These are phyloP conservation scores for Euzophera pinguis DNA, from an alignment of 2,888 invertebrate genomes.

Conservation along the genomic window DNA sequence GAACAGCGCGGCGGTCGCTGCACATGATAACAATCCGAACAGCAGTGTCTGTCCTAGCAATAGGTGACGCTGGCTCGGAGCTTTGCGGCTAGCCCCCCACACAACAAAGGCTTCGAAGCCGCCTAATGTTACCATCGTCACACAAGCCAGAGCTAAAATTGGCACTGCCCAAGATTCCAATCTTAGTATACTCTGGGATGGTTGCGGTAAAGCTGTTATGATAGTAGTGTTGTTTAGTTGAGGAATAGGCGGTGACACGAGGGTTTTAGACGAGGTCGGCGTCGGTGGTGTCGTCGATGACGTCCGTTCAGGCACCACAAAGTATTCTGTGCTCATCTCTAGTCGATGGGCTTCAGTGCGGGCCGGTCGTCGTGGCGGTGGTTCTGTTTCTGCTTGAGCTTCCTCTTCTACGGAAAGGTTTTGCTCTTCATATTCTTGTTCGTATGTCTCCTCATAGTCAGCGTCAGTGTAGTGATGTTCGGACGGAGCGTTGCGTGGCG, in stretches of 20 bases:
- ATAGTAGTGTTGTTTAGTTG: constrained; percentile 46
- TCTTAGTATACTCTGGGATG: constrained; percentile 70
- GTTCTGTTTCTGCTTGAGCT: constrained; percentile 39
- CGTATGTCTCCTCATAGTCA: constrained; percentile 56
- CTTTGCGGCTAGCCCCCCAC: constrained; percentile 88
- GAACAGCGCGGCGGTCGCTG: constrained; percentile 88
- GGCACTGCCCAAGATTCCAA: constrained; percentile 95
- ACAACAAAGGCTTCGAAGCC: constrained; percentile 94
- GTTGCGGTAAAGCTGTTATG: constrained; percentile 37
- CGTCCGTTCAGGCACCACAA: constrained; percentile 83
- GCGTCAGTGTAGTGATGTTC: constrained; percentile 42
- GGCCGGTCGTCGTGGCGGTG: constrained; percentile 55
- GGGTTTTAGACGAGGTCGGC: constrained; percentile 53
- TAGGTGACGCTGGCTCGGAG: constrained; percentile 90
- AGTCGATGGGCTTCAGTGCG: constrained; percentile 78
- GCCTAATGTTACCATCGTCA: constrained; percentile 91
- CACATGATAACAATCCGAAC: constrained; percentile 89
- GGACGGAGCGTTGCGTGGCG: constrained; percentile 54
- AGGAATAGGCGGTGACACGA: constrained; percentile 38
- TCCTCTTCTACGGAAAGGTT: constrained; percentile 39
- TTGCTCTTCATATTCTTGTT: constrained; percentile 56
- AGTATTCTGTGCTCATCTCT: constrained; percentile 92
- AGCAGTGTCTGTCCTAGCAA: constrained; percentile 93
- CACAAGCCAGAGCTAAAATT: constrained; percentile 89
- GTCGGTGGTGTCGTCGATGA: constrained; percentile 46